Percentiles rank a stretch among this genome's conserved stretches.
Conservation (phyloP, 2,888 invertebrate genomes). For the Rotaria socialis region DNA sequence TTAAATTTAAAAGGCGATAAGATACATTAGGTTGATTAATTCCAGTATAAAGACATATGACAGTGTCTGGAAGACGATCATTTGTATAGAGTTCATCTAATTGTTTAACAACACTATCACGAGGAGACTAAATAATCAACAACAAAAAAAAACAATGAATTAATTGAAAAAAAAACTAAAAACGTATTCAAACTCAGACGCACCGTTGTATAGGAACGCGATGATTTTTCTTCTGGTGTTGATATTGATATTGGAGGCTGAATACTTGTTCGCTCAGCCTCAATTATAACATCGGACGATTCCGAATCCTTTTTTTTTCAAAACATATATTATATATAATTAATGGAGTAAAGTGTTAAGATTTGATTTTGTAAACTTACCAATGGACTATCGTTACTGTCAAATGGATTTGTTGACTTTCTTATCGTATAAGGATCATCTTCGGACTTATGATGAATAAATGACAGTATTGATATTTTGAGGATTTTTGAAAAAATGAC, state of each 20-base stretch:
- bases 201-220: background rate
- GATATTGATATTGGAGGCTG: background rate
- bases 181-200: background rate
- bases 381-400: conserved; percentile 17
- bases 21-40: conserved; percentile 30
- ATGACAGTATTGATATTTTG: background rate
- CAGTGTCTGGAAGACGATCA: conserved; percentile 26
- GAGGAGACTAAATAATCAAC: background rate
- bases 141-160: too few relatives aligned
- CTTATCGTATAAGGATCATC: conserved; percentile 7
- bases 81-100: background rate
- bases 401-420: conserved; percentile 12
- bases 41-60: conserved; percentile 19
- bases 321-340: too few relatives aligned
- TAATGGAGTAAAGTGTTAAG: background rate
- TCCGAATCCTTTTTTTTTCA: background rate
- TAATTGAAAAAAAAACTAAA: background rate
- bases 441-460: background rate
- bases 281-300: background rate
- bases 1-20: too few relatives aligned
- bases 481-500: background rate
- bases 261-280: background rate
- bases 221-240: background rate
- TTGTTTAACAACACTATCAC: background rate
- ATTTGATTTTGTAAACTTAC: background rate